These are phyloP conservation scores for Euglossa dilemma DNA, from an alignment of 1,140 invertebrate genomes.

Conservation along the genomic window DNA sequence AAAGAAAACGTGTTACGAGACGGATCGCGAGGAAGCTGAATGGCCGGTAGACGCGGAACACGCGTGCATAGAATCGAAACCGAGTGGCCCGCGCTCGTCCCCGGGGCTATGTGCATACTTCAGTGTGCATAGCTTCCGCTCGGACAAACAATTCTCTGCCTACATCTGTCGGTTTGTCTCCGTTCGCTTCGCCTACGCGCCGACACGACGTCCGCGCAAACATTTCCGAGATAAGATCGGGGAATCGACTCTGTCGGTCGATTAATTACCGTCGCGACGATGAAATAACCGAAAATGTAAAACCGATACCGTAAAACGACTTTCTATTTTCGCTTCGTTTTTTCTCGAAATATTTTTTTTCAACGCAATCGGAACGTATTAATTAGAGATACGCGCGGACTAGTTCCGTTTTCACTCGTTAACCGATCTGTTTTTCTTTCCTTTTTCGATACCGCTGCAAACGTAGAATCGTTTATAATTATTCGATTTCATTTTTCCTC, in stretches of 20 bases:
- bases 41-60: slow-evolving; percentile 27
- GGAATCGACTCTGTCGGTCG: slow-evolving; percentile 34
- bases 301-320: too few relatives aligned
- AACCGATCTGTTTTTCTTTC: too few relatives aligned
- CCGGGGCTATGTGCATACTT: slow-evolving; percentile 68
- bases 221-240: slow-evolving; percentile 48
- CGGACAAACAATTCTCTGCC: slow-evolving; percentile 78
- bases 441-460: too few relatives aligned
- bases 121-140: slow-evolving; percentile 76
- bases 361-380: too few relatives aligned
- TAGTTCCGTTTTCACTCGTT: too few relatives aligned
- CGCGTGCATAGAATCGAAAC: slow-evolving; percentile 45
- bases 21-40: slow-evolving; percentile 16
- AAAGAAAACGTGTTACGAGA: neutral
- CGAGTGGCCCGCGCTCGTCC: slow-evolving; percentile 34
- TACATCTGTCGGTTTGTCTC: slow-evolving; percentile 64
- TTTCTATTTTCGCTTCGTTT: too few relatives aligned
- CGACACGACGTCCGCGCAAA: slow-evolving; percentile 57
- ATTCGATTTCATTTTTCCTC: too few relatives aligned
- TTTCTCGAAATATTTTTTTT: too few relatives aligned
- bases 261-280: slow-evolving; percentile 36
- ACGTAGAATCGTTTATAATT: too few relatives aligned
- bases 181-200: slow-evolving; percentile 62
- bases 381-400: too few relatives aligned
- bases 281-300: neutral